Conservation (phyloP, 2,888 invertebrate species). For the Ferdinandea cuprea region DNA sequence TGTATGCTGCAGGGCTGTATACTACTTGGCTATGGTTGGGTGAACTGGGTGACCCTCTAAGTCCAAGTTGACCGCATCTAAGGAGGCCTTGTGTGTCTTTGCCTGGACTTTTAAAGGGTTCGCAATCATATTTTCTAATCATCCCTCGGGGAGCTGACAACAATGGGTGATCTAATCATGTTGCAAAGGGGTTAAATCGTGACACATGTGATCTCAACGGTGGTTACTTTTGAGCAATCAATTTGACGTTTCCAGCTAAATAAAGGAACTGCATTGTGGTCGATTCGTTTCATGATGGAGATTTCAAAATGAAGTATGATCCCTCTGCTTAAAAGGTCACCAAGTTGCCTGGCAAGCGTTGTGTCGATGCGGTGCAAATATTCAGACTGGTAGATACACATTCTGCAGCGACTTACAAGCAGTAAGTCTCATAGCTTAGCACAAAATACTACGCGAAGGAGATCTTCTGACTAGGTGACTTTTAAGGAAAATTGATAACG, state of each 20-base stretch:
- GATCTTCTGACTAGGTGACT: too few relatives aligned
- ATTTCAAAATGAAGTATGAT: background rate
- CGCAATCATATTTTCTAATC: conserved; percentile 27
- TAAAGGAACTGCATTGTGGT: background rate
- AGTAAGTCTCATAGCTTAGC: too few relatives aligned
- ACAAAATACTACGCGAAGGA: too few relatives aligned
- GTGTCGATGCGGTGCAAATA: too few relatives aligned
- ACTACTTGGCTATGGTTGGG: conserved; percentile 23
- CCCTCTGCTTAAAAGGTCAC: too few relatives aligned
- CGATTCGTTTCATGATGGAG: background rate
- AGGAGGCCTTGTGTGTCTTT: background rate
- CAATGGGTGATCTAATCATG: conserved; percentile 1
- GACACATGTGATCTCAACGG: conserved; percentile 18
- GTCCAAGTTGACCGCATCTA: conserved; percentile 38
- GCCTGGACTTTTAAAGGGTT: conserved; percentile 33
- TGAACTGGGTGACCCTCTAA: conserved; percentile 61
- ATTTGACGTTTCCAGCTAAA: background rate
- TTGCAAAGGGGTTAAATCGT: conserved; percentile 27
- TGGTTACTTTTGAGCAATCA: background rate
- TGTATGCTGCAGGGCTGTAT: conserved; percentile 56
- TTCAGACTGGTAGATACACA: too few relatives aligned
- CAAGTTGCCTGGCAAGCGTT: too few relatives aligned
- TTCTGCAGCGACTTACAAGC: too few relatives aligned
- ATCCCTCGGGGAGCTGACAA: conserved; percentile 45
- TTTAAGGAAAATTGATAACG: too few relatives aligned